These are phyloP conservation scores for Ferrisia virgata DNA, from an alignment of 2,888 invertebrate genomes.

Conservation along the genomic window DNA sequence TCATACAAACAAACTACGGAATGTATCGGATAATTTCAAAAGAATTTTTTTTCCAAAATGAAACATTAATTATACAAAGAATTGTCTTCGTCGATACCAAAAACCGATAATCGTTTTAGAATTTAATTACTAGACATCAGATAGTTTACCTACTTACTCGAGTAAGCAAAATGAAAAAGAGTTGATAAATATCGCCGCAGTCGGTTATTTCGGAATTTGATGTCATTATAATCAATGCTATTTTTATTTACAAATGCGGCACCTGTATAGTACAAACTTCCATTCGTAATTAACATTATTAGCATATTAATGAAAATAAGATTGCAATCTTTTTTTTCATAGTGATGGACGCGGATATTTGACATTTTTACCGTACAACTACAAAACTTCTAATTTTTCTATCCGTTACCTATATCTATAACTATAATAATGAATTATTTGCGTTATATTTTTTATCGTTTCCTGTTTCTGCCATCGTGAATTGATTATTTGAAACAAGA, in stretches of 20 bases:
- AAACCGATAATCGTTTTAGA: constrained; percentile 43
- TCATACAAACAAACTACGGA: too few species aligned
- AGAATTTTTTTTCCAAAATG: constrained; percentile 42
- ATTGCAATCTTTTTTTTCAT: constrained; percentile 2
- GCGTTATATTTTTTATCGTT: neutral
- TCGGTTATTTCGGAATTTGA: constrained; percentile 40
- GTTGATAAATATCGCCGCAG: neutral
- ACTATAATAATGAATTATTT: too few species aligned
- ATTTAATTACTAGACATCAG: constrained; percentile 31
- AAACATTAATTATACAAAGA: constrained; percentile 42
- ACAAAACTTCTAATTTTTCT: neutral
- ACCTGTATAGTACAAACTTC: constrained; percentile 31
- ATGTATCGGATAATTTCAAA: constrained; percentile 39
- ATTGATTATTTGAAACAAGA: too few species aligned
- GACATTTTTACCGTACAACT: neutral
- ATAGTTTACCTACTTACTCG: neutral
- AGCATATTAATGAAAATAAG: constrained; percentile 31
- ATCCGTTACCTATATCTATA: neutral
- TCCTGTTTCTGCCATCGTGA: too few species aligned
- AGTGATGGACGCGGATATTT: neutral
- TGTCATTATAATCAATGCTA: constrained; percentile 40
- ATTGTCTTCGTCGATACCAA: constrained; percentile 40
- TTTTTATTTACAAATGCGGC: constrained; percentile 26
- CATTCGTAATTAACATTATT: constrained; percentile 36
- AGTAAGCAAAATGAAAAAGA: neutral